Evolutionary conservation across 2,888 invertebrate genomes (phyloP), one percentile per base, ranked within the genome.

Genomic region (Drosophila fungiperda): DNA sequence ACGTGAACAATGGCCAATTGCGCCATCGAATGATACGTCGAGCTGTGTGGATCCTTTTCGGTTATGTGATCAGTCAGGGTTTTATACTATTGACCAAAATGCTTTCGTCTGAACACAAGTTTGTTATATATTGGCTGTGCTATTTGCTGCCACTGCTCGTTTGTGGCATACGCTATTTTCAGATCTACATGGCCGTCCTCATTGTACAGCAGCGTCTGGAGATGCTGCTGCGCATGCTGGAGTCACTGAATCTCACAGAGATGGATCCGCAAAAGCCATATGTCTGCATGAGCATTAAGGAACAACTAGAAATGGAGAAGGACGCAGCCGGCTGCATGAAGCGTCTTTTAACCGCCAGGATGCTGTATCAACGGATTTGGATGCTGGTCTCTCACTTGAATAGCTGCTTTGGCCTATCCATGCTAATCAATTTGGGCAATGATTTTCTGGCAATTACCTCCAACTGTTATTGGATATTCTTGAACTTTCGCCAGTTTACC

Each of bases 381-480:
- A 75, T 86, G 12, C 12, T 92, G 42, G 89, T 87, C 3, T 75
- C 73, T 6, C 70, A 90, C 11, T 20, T 93, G 0, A 93, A 93
- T 74, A 78, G 80, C 11, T 86, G 85, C 63, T 91, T 84, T 68
- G 93, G 93, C 1, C 50, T 92, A 0, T 93, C 93, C 6, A 84
- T 93, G 77, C 77, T 93, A 11, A 68, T 92, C 0, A 92, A 91
- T 65, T 80, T 93, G 63, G 92, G 89, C 69, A 92, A 93, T 68
- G 93, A 93, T 75, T 93, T 93, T 62, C 68, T 93, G 58, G 85
- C 92, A 33, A 89, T 93, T 0, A 93, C 91, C 11, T 90, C 92
- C 4, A 92, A 92, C 67, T 91, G 90, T 33, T 93, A 93, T 70
- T 93, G 92, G 92, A 90, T 92, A 38, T 93, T 93, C 76, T 54